phyloP scores from a whole-genome alignment of 1,140 invertebrate species.

The Drosophila murphyi region DNA sequence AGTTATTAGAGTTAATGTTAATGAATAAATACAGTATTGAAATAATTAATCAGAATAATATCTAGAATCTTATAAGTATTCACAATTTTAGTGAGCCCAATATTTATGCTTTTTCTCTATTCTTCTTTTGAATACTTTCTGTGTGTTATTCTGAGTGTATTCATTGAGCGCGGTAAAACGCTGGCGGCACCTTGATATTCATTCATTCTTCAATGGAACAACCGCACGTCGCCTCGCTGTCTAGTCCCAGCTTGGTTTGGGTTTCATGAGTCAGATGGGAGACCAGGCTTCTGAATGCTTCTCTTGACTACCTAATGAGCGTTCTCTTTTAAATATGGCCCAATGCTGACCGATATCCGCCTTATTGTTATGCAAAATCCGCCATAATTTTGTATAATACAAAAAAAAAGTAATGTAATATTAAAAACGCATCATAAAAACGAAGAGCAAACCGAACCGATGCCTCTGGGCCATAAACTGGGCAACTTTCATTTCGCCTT shows the following conservation, averaged over 20 bases:
- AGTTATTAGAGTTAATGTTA: too few relatives aligned
- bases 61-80: too few relatives aligned
- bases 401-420: slow-evolving; percentile 61
- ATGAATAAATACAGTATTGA: too few relatives aligned
- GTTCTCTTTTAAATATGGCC: slow-evolving; percentile 27
- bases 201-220: not conserved
- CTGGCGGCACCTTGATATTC: not conserved
- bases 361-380: slow-evolving; percentile 77
- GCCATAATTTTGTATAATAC: slow-evolving; percentile 49
- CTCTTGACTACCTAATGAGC: slow-evolving; percentile 12
- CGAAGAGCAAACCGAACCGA: slow-evolving; percentile 22
- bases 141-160: not conserved
- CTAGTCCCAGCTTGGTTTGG: slow-evolving; percentile 1
- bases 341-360: slow-evolving; percentile 68
- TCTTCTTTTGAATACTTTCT: not conserved
- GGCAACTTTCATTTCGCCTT: slow-evolving; percentile 66
- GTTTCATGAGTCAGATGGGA: slow-evolving; percentile 23
- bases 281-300: slow-evolving; percentile 11
- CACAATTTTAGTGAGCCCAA: too few relatives aligned
- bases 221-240: slow-evolving; percentile 32
- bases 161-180: not conserved
- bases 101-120: not conserved
- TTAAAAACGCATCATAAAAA: slow-evolving; percentile 71
- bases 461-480: slow-evolving; percentile 46
- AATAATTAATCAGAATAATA: too few relatives aligned